Conservation (phyloP, 2,888 invertebrate species). For the Latrodectus hesperus region DNA sequence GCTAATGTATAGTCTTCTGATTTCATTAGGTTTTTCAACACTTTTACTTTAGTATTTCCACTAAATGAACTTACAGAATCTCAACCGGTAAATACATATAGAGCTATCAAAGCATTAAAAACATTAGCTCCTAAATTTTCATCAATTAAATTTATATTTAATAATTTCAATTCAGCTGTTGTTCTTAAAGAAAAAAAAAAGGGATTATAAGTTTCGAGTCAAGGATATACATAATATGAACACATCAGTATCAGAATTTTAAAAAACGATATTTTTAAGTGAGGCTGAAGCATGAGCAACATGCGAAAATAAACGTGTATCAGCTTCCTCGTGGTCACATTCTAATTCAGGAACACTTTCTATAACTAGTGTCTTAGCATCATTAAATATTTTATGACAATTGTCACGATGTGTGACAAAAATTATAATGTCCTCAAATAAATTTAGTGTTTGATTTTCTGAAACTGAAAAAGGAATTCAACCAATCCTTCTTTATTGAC, state of each 20-base stretch:
- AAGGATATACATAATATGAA: background rate
- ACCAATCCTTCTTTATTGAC: background rate
- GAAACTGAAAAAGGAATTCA: background rate
- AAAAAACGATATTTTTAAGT: background rate
- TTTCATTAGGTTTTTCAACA: background rate
- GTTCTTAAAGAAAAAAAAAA: background rate
- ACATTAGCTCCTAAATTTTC: background rate
- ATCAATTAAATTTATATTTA: background rate
- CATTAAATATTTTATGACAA: no score
- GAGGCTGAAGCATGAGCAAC: background rate
- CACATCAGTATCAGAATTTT: background rate
- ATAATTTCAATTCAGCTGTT: background rate
- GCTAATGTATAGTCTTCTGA: background rate
- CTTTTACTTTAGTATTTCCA: no score
- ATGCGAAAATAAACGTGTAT: no score
- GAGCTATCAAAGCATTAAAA: background rate
- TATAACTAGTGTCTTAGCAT: background rate
- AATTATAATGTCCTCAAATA: background rate
- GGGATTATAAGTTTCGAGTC: background rate
- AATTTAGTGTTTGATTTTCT: background rate
- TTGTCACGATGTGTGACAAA: no score
- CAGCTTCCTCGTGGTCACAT: no score
- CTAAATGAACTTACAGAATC: no score
- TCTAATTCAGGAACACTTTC: background rate
- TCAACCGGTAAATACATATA: background rate